phyloP scores from a whole-genome alignment of 2,113 vertebrate genomes.

The Dromiciops gliroides region DNA sequence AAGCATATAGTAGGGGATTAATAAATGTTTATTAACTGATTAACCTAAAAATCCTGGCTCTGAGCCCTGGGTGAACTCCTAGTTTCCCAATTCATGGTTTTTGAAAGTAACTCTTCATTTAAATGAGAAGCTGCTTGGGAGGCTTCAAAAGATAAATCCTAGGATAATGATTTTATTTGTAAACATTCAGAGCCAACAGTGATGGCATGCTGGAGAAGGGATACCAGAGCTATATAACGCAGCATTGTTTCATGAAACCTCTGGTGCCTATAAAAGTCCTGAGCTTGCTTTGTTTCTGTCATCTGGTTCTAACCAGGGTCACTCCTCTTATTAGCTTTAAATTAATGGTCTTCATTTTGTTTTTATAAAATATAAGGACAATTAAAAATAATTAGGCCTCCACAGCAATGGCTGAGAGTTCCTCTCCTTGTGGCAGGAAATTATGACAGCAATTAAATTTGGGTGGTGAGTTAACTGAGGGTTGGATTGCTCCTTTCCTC shows the following conservation, averaged over 20 bases:
- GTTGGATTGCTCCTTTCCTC: accelerated
- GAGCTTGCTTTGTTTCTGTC: not conserved
- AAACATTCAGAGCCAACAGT: not conserved
- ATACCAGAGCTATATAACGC: accelerated
- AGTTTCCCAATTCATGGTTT: not conserved
- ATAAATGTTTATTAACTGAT: not conserved
- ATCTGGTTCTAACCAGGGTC: not conserved
- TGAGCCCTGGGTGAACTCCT: not conserved
- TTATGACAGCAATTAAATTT: not conserved
- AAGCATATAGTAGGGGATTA: not conserved
- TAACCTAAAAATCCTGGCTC: not conserved
- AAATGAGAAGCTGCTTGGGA: not conserved
- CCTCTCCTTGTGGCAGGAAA: not conserved
- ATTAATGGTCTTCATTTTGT: not conserved
- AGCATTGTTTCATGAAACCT: not conserved
- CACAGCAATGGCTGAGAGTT: not conserved
- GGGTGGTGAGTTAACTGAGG: not conserved
- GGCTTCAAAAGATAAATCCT: not conserved
- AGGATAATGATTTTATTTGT: not conserved
- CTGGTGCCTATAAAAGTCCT: accelerated
- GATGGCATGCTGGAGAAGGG: not conserved
- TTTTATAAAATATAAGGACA: conserved; percentile 14
- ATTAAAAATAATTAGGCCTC: not conserved
- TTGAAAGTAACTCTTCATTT: not conserved
- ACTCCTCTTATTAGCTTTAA: not conserved